These are phyloP conservation scores for Pilophorus perplexus DNA, from an alignment of 2,888 invertebrate species.

Conservation along the genomic window DNA sequence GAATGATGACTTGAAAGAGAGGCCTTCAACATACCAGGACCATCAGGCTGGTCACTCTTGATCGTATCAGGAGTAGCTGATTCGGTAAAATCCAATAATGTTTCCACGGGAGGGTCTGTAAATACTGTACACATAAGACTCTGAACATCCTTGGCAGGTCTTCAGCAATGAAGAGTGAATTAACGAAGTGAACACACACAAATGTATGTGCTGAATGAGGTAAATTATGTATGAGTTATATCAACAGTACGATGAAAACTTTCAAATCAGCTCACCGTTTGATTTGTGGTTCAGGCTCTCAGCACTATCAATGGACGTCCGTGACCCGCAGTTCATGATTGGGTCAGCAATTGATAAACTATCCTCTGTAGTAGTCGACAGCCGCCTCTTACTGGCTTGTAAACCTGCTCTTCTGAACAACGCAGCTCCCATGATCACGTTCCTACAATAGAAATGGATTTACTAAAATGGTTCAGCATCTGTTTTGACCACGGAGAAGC, in stretches of 20 bases:
- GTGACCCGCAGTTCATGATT: conserved; percentile 49
- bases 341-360: conserved; percentile 46
- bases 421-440: conserved; percentile 86
- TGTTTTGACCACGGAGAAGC: conserved; percentile 9
- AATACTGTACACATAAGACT: too few relatives aligned
- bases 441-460: conserved; percentile 52
- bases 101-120: conserved; percentile 5
- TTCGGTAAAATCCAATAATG: neutral
- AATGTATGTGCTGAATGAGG: too few relatives aligned
- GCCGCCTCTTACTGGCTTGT: conserved; percentile 53
- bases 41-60: conserved; percentile 11
- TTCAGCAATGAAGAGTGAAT: too few relatives aligned
- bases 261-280: conserved; percentile 28
- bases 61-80: neutral
- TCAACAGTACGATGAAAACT: too few relatives aligned
- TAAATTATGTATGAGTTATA: too few relatives aligned
- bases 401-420: conserved; percentile 79
- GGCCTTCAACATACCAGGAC: conserved; percentile 18
- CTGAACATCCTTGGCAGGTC: too few relatives aligned
- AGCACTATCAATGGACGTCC: conserved; percentile 52
- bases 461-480: neutral
- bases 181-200: too few relatives aligned
- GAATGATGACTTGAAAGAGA: too few relatives aligned
- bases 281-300: conserved; percentile 43
- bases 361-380: conserved; percentile 47